Evolutionary conservation across 2,888 invertebrate species (phyloP), one percentile per base, ranked within the genome.

Genomic region (Ceriagrion tenellum): DNA sequence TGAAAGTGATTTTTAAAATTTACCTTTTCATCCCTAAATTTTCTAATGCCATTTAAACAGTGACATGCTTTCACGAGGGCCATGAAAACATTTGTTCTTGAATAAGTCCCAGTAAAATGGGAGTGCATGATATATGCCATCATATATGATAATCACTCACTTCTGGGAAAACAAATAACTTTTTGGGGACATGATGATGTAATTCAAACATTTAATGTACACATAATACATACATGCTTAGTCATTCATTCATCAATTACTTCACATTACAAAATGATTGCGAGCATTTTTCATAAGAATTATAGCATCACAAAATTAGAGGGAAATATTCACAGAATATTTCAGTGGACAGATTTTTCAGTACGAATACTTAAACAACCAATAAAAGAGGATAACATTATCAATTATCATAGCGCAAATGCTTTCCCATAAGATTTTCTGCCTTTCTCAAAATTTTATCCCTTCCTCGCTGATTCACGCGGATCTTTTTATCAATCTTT

Each of bases 381-480:
- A 18, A 74, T 47, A 1, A n/a, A 89, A 55, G 10, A 59, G 18
- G 16, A 69, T 26, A 20, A 0, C 40, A 1, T 47, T 13, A 4
- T 93, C n/a, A 93, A 69, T 93, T 93, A 16, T 93, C 93, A 93
- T 93, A 93, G 16, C 55, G 93, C 26, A 74, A 23, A 93, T 93
- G 93, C 69, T 93, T 93, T 69, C 93, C 93, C n/a, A 93, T 93
- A 0, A 93, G n/a, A 47, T 98, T 98, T 95, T 98, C 98, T 18
- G 98, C 98, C 96, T 97, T 97, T 95, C 97, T 97, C 95, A 98
- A 96, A 63, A 98, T 96, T 96, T 98, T 98, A 95, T 97, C 97
- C 93, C 97, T 97, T 10, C 98, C 98, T 95, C 98, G 97, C 96
- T 97, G 97, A 88, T 98, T 98, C 0, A 97, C 96, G 56, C 97